These are phyloP conservation scores for Tenebrosternarchus preto DNA, from an alignment of 2,113 vertebrate genomes.

Conservation along the genomic window DNA sequence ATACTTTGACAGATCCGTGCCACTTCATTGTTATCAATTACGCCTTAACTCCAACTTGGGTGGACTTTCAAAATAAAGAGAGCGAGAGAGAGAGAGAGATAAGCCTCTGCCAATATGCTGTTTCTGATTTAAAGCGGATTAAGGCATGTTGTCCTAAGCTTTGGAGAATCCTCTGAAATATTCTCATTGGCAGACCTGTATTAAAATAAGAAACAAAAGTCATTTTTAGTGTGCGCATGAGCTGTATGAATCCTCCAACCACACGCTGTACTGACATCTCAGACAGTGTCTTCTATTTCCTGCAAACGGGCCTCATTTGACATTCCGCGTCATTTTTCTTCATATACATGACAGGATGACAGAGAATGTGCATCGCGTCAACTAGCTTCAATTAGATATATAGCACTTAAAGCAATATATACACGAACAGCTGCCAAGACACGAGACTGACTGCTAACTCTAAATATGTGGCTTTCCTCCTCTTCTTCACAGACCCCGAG, in stretches of 20 bases:
- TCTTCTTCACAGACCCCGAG: neutral
- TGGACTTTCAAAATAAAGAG: slow-evolving; percentile 55
- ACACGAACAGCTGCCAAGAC: slow-evolving; percentile 42
- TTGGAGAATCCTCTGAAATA: slow-evolving; percentile 69
- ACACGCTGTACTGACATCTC: neutral
- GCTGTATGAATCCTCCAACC: slow-evolving; percentile 3
- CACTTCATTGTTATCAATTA: slow-evolving; percentile 62
- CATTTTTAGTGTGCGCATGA: slow-evolving; percentile 56
- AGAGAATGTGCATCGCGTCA: slow-evolving; percentile 14
- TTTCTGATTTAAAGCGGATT: slow-evolving; percentile 72
- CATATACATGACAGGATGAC: slow-evolving; percentile 27
- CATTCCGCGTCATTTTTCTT: neutral
- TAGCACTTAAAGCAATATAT: slow-evolving; percentile 38
- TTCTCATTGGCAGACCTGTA: slow-evolving; percentile 66
- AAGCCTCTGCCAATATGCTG: slow-evolving; percentile 65
- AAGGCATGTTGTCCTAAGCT: slow-evolving; percentile 68
- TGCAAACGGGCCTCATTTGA: neutral
- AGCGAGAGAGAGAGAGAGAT: slow-evolving; percentile 33
- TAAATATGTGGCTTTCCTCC: slow-evolving; percentile 35
- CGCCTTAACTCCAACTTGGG: slow-evolving; percentile 65
- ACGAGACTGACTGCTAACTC: slow-evolving; percentile 42
- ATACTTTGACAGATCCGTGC: slow-evolving; percentile 47
- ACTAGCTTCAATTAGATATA: slow-evolving; percentile 39
- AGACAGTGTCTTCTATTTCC: neutral
- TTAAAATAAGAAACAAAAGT: slow-evolving; percentile 68